A percentile compares a stretch with the other conserved stretches of the same genome.
Evolutionary conservation across 2,888 invertebrate genomes (phyloP).

Genomic region (Calameuta idolon): DNA sequence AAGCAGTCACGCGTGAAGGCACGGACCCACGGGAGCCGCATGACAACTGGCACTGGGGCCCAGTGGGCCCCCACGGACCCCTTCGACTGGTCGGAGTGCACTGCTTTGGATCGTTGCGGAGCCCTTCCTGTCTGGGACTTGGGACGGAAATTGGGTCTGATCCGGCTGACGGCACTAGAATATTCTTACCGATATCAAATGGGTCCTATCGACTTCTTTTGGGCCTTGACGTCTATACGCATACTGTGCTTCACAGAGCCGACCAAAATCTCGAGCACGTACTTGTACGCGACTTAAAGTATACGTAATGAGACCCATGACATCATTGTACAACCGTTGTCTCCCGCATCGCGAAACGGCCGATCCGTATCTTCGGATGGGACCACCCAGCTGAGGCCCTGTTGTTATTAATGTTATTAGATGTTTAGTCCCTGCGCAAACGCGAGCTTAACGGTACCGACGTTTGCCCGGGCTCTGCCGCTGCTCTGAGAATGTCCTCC

Average conservation of each 20-base stretch:
- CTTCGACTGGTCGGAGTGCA: background rate
- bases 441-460: conserved; percentile 50
- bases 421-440: conserved; percentile 48
- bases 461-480: background rate
- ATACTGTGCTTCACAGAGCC: background rate
- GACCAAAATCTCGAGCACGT: background rate
- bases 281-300: background rate
- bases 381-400: conserved; percentile 36
- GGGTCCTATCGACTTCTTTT: background rate
- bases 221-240: background rate
- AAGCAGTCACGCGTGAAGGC: conserved; percentile 46
- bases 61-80: background rate
- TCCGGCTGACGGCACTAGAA: background rate
- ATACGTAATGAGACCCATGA: conserved; percentile 6
- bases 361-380: conserved; percentile 28
- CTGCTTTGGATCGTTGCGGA: background rate
- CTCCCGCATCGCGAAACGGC: conserved; percentile 24
- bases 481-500: background rate
- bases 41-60: conserved; percentile 44
- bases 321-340: conserved; percentile 2
- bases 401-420: conserved; percentile 53
- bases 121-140: background rate
- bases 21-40: conserved; percentile 46
- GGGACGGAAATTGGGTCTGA: background rate
- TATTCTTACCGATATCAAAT: background rate